phyloP scores from a whole-genome alignment of 2,113 vertebrate genomes.

The Actenoides hombroni region DNA sequence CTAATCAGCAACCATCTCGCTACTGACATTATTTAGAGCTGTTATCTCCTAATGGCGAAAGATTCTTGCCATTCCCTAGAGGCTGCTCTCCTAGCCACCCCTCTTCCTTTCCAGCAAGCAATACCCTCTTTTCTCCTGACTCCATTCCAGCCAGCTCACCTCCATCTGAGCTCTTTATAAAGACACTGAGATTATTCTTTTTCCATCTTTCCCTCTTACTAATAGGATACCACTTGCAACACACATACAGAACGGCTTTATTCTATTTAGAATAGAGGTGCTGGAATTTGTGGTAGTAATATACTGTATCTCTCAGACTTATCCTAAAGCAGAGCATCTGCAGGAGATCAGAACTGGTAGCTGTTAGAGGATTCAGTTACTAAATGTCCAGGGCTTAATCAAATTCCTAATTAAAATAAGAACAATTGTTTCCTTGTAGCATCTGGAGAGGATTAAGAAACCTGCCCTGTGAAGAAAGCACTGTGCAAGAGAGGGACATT shows the following conservation, averaged over 20 bases:
- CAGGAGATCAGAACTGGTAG: neutral
- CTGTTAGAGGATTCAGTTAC: neutral
- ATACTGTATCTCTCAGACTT: neutral
- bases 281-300: neutral
- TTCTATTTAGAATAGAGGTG: neutral
- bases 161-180: neutral
- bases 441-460: neutral
- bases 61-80: neutral
- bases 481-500: neutral
- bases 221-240: neutral
- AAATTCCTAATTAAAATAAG: neutral
- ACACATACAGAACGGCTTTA: neutral
- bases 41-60: neutral
- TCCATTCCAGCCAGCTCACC: neutral
- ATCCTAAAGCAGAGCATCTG: neutral
- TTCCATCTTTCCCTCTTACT: neutral
- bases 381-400: neutral
- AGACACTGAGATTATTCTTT: neutral
- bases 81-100: neutral
- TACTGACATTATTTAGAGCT: neutral
- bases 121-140: neutral
- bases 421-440: slow-evolving; percentile 17
- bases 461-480: neutral
- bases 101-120: neutral
- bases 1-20: neutral